Percentiles rank a stretch among this genome's conserved stretches.
These are phyloP conservation scores for Drosophila equinoxialis DNA, from an alignment of 1,140 invertebrate species.

Conservation along the genomic window DNA sequence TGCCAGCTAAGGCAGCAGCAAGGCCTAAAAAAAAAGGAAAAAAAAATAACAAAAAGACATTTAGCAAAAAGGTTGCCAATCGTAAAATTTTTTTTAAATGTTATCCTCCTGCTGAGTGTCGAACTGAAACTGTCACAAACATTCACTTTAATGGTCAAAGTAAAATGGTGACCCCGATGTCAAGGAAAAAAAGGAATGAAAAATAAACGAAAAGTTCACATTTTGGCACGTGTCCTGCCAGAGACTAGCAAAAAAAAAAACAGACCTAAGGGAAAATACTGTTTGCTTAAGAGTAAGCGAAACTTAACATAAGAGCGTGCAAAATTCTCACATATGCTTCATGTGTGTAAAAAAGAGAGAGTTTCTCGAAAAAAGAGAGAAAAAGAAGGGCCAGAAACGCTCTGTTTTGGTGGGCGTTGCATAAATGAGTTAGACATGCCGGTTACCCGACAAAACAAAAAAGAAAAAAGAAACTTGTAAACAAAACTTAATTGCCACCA, in stretches of 20 bases:
- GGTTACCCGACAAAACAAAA: constrained; percentile 40
- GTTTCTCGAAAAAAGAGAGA: neutral
- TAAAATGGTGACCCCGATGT: constrained; percentile 17
- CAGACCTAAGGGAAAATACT: neutral
- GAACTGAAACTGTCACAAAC: constrained; percentile 31
- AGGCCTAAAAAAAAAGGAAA: constrained; percentile 82
- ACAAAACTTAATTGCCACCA: constrained; percentile 64
- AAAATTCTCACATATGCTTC: constrained; percentile 16
- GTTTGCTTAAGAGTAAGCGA: constrained; percentile 10
- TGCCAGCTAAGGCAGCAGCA: constrained; percentile 81
- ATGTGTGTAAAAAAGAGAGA: constrained; percentile 35
- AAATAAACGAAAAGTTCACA: constrained; percentile 1
- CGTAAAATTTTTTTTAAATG: neutral
- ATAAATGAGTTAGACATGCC: constrained; percentile 68
- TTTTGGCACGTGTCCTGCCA: constrained; percentile 8
- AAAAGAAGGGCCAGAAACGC: neutral
- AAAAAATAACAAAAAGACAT: constrained; percentile 9
- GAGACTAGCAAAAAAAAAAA: neutral
- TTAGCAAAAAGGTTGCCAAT: constrained; percentile 30
- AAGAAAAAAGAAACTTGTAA: constrained; percentile 61
- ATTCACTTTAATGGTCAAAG: constrained; percentile 26
- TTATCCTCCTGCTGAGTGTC: constrained; percentile 23
- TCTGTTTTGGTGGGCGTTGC: constrained; percentile 71
- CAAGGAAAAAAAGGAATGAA: constrained; percentile 7
- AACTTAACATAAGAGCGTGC: neutral